These are phyloP conservation scores for Sparidentex hasta DNA, from an alignment of 2,797 vertebrate species.

Conservation along the genomic window DNA sequence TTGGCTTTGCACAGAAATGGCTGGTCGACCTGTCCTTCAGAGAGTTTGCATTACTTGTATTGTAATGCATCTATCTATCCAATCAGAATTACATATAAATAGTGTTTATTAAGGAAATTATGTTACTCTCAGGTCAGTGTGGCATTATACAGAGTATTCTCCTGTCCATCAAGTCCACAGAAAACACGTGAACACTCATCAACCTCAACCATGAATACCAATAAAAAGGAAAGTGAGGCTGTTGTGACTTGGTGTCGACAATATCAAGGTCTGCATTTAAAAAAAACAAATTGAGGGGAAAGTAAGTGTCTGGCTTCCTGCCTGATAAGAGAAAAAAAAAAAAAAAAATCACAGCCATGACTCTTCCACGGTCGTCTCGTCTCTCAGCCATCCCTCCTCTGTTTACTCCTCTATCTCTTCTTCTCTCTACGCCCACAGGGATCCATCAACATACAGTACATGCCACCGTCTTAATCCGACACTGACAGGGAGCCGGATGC, in stretches of 20 bases:
- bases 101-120: background rate
- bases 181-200: background rate
- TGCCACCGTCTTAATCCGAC: slow-evolving; percentile 20
- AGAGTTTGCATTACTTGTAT: too few species aligned
- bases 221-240: background rate
- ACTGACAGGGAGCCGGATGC: slow-evolving; percentile 21
- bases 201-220: background rate
- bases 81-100: too few species aligned
- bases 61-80: too few species aligned
- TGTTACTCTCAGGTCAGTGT: background rate
- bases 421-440: slow-evolving; percentile 10
- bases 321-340: background rate
- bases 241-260: background rate
- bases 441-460: slow-evolving; percentile 31
- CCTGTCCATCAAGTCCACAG: background rate
- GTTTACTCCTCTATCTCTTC: background rate
- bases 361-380: background rate
- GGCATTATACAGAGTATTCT: background rate
- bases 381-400: slow-evolving; percentile 2
- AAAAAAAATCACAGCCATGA: slow-evolving; percentile 5
- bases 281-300: background rate
- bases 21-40: too few species aligned
- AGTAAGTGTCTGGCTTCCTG: background rate
- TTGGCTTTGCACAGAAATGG: too few species aligned
- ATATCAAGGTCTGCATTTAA: background rate